Conservation (phyloP, 2,797 vertebrate genomes). For the Percopsis omiscomaycus region DNA sequence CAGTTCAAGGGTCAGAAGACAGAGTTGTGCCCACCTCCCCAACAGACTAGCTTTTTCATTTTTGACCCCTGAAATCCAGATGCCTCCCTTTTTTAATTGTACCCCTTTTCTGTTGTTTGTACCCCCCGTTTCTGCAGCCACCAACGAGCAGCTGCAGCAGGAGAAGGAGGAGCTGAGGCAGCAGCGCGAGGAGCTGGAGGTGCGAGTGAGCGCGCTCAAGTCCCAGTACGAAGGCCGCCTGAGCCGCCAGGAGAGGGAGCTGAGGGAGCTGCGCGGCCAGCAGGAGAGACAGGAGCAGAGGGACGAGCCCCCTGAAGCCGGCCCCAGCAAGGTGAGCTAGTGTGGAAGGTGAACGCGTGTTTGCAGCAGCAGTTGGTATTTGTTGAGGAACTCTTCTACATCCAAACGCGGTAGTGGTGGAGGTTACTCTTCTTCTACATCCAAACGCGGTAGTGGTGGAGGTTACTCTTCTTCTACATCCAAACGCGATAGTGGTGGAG, state of each 20-base stretch:
- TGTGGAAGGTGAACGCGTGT: neutral
- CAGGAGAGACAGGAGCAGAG: conserved; percentile 94
- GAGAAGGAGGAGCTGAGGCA: conserved; percentile 94
- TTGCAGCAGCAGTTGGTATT: too few species aligned
- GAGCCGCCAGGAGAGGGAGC: conserved; percentile 90
- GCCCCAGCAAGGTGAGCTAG: conserved; percentile 83
- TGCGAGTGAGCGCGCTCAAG: conserved; percentile 90
- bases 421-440: too few species aligned
- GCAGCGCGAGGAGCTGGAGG: conserved; percentile 93
- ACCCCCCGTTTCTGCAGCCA: conserved; percentile 62
- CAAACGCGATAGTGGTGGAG: too few species aligned
- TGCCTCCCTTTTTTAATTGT: neutral
- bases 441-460: too few species aligned
- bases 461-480: too few species aligned
- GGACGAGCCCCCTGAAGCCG: conserved; percentile 86
- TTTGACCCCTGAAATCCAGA: neutral
- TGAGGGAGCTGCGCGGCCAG: conserved; percentile 85
- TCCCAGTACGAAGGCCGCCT: conserved; percentile 96
- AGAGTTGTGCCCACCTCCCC: neutral
- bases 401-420: too few species aligned
- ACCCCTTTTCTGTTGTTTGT: neutral
- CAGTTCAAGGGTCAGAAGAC: conserved; percentile 81
- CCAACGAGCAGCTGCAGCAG: conserved; percentile 87
- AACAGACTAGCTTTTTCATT: neutral
- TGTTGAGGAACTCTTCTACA: too few species aligned